Base-by-base conservation (phyloP, 2,888 invertebrate species). In the Meteorus colon region DNA sequence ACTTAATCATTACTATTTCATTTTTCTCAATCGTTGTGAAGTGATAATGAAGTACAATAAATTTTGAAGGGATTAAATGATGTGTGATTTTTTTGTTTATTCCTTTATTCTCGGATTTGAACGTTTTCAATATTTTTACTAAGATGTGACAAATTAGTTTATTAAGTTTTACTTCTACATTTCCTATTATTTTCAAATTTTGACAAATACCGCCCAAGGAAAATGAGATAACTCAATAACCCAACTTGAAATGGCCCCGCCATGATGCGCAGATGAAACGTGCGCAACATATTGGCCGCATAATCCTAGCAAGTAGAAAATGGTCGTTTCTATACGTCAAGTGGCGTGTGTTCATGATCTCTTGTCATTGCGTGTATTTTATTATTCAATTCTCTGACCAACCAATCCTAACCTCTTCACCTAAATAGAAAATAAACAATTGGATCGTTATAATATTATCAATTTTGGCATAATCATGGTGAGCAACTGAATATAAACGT, bases 261-360 rank as follows among this genome's bases (percentile, higher is more conserved):
- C 51, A 31, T 48, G 16, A 16, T 48, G 48, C 48, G 48, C 48
- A 48, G 48, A 48, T n/a, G 16, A 48, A 6, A 34, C 5, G 10
- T 67, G 55, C 31, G 62, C 29, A 62, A n/a, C 34, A 12, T 72
- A 34, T n/a, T 48, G n/a, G 29, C 45, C n/a, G 62, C 29, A 51
- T 55, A n/a, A 4, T 29, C 55, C 73, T 63, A 69, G 67, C 78
- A 62, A 66, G 80, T 84, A 80, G 82, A 87, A 87, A 83, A 88
- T 88, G 88, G 88, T 86, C 86, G 88, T 41, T 8, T 2, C 41
- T 12, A 41, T 41, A 41, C 8, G 16, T n/a, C 4, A n/a, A 48
- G 84, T 84, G 82, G 86, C 86, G 84, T 87, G 84, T 84, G 81
- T 85, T 81, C 75, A 77, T 82, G 82, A 82, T 76, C 81, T 73